Evolutionary conservation across 2,888 invertebrate genomes (phyloP), one percentile per base, ranked within the genome.

Genomic region (Cynaeus angustus): DNA sequence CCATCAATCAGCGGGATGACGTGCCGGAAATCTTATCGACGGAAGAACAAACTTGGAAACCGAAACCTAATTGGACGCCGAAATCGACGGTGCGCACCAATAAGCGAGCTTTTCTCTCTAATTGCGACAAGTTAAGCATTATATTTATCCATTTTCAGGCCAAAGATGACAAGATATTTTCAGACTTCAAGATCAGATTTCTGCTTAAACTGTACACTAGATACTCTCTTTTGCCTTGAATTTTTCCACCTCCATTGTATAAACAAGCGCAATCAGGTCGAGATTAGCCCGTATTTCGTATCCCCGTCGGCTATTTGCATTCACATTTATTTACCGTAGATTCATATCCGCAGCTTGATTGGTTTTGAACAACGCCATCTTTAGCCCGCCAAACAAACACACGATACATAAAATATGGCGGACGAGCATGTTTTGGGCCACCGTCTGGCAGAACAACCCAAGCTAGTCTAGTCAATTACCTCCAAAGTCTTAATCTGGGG

Each of bases 371-470:
- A 50, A 43, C 59, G 56, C 12, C 58, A 37, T 33, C 38, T 67
- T 28, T 30, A 33, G 41, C 8, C 6, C 21, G 3, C 48, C 26
- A 13, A 43, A 46, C 46, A 46, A n/a, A 21, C 21, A 43, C 28
- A 10, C 33, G 14, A 14, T n/a, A 37, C 6, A 37, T 67, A 59
- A 50, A 66, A 56, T 59, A 41, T 52, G 46, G 46, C 46, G 14
- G 21, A 21, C 4, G 21, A 21, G 1, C 21, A 21, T 21, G 21
- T 21, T 21, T 21, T 9, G 26, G 53, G 38, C 30, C 61, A 56
- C 70, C 74, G 64, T 50, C 64, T 70, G 68, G 66, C 70, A 68
- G 70, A 64, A 41, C 46, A 65, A 72, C 72, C 68, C 66, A 61
- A 59, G 50, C 43, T 28, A 12, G 37, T 37, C 53, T 28, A 58